phyloP scores from a whole-genome alignment of 2,888 invertebrate genomes.

The Anorthoa munda region DNA sequence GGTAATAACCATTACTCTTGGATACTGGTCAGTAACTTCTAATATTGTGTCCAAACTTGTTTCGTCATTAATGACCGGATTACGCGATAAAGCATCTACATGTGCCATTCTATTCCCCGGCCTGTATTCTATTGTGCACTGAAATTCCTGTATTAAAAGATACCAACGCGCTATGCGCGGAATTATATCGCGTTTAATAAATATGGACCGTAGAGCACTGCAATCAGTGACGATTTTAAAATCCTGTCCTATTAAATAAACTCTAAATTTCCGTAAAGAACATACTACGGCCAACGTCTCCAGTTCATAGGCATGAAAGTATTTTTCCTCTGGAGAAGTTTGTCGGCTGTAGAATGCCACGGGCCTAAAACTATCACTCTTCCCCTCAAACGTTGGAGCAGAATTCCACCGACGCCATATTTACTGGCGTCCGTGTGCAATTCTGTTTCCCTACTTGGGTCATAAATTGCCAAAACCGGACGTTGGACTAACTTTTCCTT shows the following conservation, averaged over 20 bases:
- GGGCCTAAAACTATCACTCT: slow-evolving; percentile 5
- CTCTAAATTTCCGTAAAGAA: slow-evolving; percentile 21
- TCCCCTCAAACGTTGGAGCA: slow-evolving; percentile 8
- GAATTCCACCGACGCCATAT: slow-evolving; percentile 5
- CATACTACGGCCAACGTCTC: slow-evolving; percentile 55
- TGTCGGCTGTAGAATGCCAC: slow-evolving; percentile 59
- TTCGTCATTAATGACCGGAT: neutral
- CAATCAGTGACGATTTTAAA: slow-evolving; percentile 43
- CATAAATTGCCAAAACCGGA: slow-evolving; percentile 6
- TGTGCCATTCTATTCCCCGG: too few relatives aligned
- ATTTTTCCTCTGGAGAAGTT: slow-evolving; percentile 58
- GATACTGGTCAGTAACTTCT: neutral
- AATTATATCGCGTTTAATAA: slow-evolving; percentile 14
- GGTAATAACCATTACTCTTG: neutral
- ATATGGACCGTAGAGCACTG: slow-evolving; percentile 34
- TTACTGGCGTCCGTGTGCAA: slow-evolving; percentile 26
- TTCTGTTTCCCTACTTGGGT: neutral
- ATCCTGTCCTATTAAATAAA: slow-evolving; percentile 21
- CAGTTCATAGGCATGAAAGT: slow-evolving; percentile 62
- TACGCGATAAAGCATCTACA: too few relatives aligned
- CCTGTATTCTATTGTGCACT: too few relatives aligned
- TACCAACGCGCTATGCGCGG: slow-evolving; percentile 18
- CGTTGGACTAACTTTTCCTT: neutral
- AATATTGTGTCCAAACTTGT: too few relatives aligned
- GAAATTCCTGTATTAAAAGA: slow-evolving; percentile 5